A percentile compares a stretch with the other conserved stretches of the same genome.
Evolutionary conservation across 1,140 invertebrate species (phyloP).

Genomic region (Magallana gigas): DNA sequence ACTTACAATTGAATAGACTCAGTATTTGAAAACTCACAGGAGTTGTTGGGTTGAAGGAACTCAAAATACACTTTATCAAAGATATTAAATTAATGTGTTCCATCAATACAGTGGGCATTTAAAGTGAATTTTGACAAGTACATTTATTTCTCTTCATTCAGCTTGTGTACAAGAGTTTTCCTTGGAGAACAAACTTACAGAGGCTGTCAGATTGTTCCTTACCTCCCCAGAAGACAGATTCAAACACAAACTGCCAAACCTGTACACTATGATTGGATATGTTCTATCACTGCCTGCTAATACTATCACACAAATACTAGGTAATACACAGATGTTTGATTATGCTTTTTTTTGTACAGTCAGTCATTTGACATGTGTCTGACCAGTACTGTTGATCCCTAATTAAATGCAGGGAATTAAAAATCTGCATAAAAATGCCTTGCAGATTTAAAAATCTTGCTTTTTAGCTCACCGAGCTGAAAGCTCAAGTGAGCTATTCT

Average conservation of each 20-base stretch:
- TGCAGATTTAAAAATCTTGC: too few relatives aligned
- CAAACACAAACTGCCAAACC: constrained; percentile 62
- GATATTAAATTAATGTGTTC: too few relatives aligned
- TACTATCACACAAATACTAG: neutral
- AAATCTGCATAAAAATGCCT: too few relatives aligned
- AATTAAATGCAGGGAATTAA: neutral
- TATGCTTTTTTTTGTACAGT: neutral
- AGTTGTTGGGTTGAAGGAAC: too few relatives aligned
- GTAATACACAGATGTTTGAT: neutral
- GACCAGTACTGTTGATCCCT: neutral
- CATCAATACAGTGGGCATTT: too few relatives aligned
- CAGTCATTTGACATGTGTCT: neutral
- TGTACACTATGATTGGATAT: constrained; percentile 63
- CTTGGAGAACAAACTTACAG: constrained; percentile 40
- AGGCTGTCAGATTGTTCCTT: constrained; percentile 55
- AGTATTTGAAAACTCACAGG: too few relatives aligned
- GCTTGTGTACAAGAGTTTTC: constrained; percentile 58
- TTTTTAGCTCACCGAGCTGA: too few relatives aligned
- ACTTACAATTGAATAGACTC: too few relatives aligned
- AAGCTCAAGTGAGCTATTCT: too few relatives aligned
- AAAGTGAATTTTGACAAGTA: too few relatives aligned
- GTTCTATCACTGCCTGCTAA: constrained; percentile 56
- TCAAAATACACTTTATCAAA: too few relatives aligned
- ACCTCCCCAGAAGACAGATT: constrained; percentile 55
- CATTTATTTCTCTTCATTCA: constrained; percentile 33